Conservation (phyloP, 1,140 invertebrate genomes). For the Linepithema humile region DNA sequence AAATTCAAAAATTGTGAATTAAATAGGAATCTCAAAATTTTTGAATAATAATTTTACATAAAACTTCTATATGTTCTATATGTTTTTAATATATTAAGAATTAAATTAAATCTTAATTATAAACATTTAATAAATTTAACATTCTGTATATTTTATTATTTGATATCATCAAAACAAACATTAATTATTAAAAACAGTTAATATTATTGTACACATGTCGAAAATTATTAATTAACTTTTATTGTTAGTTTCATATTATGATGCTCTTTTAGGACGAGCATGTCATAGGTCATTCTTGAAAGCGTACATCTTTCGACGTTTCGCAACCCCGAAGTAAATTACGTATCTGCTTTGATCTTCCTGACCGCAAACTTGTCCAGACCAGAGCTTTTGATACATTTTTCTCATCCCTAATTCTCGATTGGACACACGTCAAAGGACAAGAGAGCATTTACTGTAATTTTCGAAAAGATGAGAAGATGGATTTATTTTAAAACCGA, state of each 20-base stretch:
- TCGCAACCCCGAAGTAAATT: constrained; percentile 60
- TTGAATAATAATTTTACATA: background rate
- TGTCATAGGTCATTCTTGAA: background rate
- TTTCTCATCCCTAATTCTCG: constrained; percentile 54
- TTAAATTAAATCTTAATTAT: too few species aligned
- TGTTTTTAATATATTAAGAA: too few species aligned
- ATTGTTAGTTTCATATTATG: background rate
- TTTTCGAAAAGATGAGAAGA: background rate
- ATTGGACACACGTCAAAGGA: constrained; percentile 58
- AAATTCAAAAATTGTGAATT: background rate
- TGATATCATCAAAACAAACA: too few species aligned
- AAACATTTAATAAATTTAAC: too few species aligned
- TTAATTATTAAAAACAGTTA: background rate
- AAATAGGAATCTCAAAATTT: too few species aligned
- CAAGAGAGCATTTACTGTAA: background rate
- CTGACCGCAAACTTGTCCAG: constrained; percentile 49
- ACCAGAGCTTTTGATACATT: constrained; percentile 63
- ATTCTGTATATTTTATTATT: too few species aligned
- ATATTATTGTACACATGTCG: background rate
- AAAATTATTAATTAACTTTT: background rate
- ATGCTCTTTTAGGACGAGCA: background rate
- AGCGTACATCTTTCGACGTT: constrained; percentile 34
- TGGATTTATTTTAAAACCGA: background rate
- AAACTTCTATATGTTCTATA: too few species aligned
- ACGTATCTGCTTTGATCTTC: constrained; percentile 65